A percentile compares a stretch with the other conserved stretches of the same genome.
Evolutionary conservation across 1,140 invertebrate genomes (phyloP).

Genomic region (Antheraea mylitta): DNA sequence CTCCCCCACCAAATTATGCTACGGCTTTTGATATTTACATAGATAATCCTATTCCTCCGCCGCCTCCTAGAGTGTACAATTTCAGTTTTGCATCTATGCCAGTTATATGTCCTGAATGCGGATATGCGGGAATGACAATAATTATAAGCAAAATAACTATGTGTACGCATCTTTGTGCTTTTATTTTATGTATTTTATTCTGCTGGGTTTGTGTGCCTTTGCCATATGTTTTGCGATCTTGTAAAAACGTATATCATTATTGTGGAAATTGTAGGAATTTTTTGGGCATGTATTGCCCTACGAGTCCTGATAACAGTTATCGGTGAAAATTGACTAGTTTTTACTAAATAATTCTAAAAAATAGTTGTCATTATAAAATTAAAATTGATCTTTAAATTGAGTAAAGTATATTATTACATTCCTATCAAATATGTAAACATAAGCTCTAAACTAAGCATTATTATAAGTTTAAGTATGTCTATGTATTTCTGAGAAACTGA

Average conservation of each 20-base stretch:
- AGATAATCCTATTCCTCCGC: slow-evolving; percentile 46
- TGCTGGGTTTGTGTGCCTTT: slow-evolving; percentile 69
- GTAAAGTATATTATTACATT: too few relatives aligned
- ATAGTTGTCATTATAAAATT: too few relatives aligned
- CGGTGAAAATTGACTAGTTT: not conserved
- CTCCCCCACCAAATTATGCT: slow-evolving; percentile 63
- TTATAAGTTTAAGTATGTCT: too few relatives aligned
- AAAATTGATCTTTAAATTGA: too few relatives aligned
- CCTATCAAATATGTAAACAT: too few relatives aligned
- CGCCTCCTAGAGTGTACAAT: slow-evolving; percentile 44
- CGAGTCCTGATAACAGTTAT: slow-evolving; percentile 43
- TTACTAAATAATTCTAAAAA: too few relatives aligned
- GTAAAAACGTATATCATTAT: slow-evolving; percentile 71
- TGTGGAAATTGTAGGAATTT: slow-evolving; percentile 63
- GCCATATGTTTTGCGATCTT: slow-evolving; percentile 63
- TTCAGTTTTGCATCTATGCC: slow-evolving; percentile 59
- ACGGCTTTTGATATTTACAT: slow-evolving; percentile 68
- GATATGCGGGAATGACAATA: slow-evolving; percentile 55
- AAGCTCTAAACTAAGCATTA: too few relatives aligned
- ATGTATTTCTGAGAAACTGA: too few relatives aligned
- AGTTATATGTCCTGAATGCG: slow-evolving; percentile 62
- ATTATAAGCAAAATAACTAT: slow-evolving; percentile 55
- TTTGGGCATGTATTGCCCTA: slow-evolving; percentile 65
- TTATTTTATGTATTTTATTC: slow-evolving; percentile 57
- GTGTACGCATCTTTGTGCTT: slow-evolving; percentile 64